These are phyloP conservation scores for Coregonus suidteri DNA, from an alignment of 2,797 vertebrate genomes.

Conservation along the genomic window DNA sequence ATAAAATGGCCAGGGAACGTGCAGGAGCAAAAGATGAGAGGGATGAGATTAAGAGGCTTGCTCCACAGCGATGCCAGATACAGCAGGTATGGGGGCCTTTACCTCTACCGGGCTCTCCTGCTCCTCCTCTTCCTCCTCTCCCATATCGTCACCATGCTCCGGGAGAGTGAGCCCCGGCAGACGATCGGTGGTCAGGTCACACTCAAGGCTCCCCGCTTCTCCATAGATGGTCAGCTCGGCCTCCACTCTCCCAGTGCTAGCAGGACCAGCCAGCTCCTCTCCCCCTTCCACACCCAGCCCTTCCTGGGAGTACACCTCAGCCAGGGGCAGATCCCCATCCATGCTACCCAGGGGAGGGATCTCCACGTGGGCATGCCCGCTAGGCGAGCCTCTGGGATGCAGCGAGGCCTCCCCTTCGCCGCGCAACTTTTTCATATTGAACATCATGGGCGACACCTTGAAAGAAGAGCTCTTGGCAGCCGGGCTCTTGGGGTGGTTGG, in stretches of 20 bases:
- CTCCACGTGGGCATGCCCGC: constrained; percentile 70
- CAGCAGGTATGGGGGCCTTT: constrained; percentile 39
- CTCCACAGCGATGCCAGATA: constrained; percentile 55
- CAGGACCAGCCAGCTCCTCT: constrained; percentile 48
- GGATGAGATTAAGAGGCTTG: constrained; percentile 66
- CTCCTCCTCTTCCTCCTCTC: constrained; percentile 47
- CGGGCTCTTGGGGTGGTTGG: constrained; percentile 86
- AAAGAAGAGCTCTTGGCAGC: constrained; percentile 84
- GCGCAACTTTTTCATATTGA: constrained; percentile 83
- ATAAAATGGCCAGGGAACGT: constrained; percentile 19
- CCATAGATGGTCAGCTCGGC: constrained; percentile 62
- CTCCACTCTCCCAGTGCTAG: constrained; percentile 52
- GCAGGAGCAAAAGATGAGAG: neutral
- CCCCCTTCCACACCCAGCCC: constrained; percentile 51
- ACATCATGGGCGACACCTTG: constrained; percentile 86
- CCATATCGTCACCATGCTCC: constrained; percentile 61
- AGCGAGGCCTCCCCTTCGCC: constrained; percentile 47
- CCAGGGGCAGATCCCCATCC: constrained; percentile 65
- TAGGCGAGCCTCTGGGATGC: constrained; percentile 23
- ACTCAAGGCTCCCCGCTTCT: constrained; percentile 48
- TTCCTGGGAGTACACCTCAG: constrained; percentile 69
- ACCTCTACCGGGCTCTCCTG: constrained; percentile 46
- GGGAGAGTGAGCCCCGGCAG: constrained; percentile 61
- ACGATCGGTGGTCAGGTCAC: constrained; percentile 54
- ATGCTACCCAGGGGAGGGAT: constrained; percentile 70